phyloP scores from a whole-genome alignment of 2,888 invertebrate species.

The Gymnoscelis rufifasciata region DNA sequence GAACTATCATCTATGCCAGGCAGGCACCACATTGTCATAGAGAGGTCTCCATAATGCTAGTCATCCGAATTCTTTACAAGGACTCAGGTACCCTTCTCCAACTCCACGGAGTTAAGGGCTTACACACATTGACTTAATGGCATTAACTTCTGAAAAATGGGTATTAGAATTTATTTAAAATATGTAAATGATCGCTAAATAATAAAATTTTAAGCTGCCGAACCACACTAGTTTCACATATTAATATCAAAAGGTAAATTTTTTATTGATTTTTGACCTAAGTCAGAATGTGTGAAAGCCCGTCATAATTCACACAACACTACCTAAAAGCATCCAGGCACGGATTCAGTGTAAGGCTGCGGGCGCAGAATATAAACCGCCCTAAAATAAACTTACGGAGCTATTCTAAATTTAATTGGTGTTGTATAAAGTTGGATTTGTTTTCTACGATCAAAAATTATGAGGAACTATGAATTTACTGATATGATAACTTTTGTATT shows the following conservation, averaged over 20 bases:
- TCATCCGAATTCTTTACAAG: conserved; percentile 12
- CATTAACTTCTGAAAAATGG: no score
- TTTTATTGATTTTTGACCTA: no score
- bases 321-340: conserved; percentile 20
- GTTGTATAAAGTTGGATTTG: conserved; percentile 24
- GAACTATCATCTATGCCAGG: conserved; percentile 57
- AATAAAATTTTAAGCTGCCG: not conserved
- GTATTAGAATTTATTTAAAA: no score
- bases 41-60: conserved; percentile 10
- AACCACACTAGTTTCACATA: no score
- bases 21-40: conserved; percentile 25
- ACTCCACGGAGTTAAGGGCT: conserved; percentile 9
- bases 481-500: not conserved
- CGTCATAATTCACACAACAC: conserved; percentile 18
- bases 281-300: conserved; percentile 2
- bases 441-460: conserved; percentile 1
- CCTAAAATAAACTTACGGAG: conserved; percentile 23
- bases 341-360: conserved; percentile 24
- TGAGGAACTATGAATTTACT: not conserved
- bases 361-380: conserved; percentile 15
- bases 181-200: no score
- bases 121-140: conserved; percentile 1
- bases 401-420: conserved; percentile 33
- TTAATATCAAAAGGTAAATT: no score
- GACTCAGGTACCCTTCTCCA: conserved; percentile 15